Percentiles rank a stretch among this genome's conserved stretches.
Evolutionary conservation across 2,113 vertebrate species (phyloP).

Genomic region (Uropsilus gracilis): DNA sequence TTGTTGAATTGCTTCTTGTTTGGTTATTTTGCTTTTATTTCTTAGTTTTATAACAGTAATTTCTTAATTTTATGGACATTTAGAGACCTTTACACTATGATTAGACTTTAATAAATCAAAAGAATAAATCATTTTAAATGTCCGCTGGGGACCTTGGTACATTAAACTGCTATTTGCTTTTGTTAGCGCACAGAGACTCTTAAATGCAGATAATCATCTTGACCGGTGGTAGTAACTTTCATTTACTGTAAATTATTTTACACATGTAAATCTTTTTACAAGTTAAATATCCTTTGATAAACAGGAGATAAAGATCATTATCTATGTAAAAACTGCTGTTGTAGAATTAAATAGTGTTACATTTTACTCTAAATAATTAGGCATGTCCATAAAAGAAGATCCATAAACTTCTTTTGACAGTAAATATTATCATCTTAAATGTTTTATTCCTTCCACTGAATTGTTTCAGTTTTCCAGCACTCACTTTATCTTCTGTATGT

Average conservation of each 20-base stretch:
- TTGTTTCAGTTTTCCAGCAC: not conserved
- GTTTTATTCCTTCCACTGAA: conserved; percentile 23
- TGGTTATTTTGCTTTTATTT: conserved; percentile 48
- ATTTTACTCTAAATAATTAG: conserved; percentile 35
- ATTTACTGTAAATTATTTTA: conserved; percentile 38
- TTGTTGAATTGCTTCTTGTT: not conserved
- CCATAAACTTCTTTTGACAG: conserved; percentile 20
- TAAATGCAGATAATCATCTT: conserved; percentile 10
- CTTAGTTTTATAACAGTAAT: conserved; percentile 48
- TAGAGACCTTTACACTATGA: conserved; percentile 50
- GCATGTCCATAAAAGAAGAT: conserved; percentile 25
- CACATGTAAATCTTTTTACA: not conserved
- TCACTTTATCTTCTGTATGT: not conserved
- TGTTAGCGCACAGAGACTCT: conserved; percentile 35
- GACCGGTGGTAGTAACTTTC: not conserved
- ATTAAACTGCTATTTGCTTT: not conserved
- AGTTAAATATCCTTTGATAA: conserved; percentile 32
- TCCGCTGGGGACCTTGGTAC: not conserved
- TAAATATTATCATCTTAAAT: conserved; percentile 28
- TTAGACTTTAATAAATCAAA: conserved; percentile 65
- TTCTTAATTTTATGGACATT: conserved; percentile 61
- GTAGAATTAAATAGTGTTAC: conserved; percentile 32
- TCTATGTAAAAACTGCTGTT: conserved; percentile 14
- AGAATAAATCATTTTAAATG: conserved; percentile 55
- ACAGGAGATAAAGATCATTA: conserved; percentile 32